phyloP scores from a whole-genome alignment of 2,888 invertebrate species.

The Cephus nigrinus region DNA sequence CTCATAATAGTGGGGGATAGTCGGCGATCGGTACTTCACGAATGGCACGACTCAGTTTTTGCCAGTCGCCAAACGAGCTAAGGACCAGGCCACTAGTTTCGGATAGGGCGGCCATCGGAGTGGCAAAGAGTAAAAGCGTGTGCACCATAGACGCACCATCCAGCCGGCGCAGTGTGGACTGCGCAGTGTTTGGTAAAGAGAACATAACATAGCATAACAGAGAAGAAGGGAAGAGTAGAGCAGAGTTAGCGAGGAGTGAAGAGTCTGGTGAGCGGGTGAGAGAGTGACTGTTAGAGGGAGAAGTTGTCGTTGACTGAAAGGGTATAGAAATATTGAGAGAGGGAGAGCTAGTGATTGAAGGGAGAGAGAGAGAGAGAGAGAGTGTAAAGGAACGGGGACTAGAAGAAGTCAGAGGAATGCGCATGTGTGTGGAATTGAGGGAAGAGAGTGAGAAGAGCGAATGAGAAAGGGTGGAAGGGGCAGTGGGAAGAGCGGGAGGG shows the following conservation, averaged over 20 bases:
- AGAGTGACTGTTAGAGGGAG: conserved; percentile 3
- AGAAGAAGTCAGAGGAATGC: conserved; percentile 16
- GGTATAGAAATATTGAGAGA: neutral
- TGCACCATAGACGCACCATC: neutral
- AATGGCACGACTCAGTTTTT: neutral
- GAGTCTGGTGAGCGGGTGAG: conserved; percentile 1
- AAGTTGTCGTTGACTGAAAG: conserved; percentile 9
- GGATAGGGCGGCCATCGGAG: neutral
- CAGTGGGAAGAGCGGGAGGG: neutral
- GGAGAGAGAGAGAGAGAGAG: conserved; percentile 9
- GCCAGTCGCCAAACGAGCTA: conserved; percentile 12
- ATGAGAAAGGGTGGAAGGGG: conserved; percentile 10
- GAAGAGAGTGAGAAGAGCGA: conserved; percentile 28
- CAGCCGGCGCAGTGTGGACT: neutral
- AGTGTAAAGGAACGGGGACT: conserved; percentile 7
- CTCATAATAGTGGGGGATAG: neutral
- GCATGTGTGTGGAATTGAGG: neutral
- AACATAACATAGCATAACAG: neutral
- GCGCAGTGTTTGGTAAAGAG: conserved; percentile 5
- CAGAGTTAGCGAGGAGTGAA: conserved; percentile 18
- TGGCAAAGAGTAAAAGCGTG: neutral
- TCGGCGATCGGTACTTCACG: neutral
- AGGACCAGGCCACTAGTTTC: conserved; percentile 17
- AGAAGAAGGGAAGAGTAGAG: conserved; percentile 22
- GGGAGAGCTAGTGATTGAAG: conserved; percentile 4